phyloP scores from a whole-genome alignment of 2,113 vertebrate genomes.

The Macaca mulatta region DNA sequence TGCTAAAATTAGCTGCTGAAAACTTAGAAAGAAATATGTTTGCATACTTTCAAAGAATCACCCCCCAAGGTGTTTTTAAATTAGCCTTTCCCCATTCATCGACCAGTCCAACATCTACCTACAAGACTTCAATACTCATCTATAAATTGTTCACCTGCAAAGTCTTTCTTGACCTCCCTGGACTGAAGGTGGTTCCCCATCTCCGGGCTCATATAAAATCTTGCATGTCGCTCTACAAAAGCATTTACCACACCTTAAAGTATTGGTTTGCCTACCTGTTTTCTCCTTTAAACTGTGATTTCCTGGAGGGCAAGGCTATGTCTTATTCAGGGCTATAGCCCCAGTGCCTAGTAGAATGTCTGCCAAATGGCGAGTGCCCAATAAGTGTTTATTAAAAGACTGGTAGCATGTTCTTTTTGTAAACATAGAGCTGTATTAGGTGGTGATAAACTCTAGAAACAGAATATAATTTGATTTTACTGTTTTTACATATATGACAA shows the following conservation, averaged over 20 bases:
- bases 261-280: background rate
- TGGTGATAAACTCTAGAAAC: background rate
- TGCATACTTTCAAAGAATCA: conserved; percentile 28
- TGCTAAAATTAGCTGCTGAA: background rate
- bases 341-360: background rate
- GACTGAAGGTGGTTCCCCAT: background rate
- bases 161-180: background rate
- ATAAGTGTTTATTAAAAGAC: background rate
- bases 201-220: background rate
- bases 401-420: background rate
- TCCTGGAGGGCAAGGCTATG: background rate
- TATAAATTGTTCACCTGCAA: background rate
- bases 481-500: background rate
- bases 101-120: background rate
- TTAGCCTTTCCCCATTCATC: background rate
- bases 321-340: background rate
- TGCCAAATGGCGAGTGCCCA: background rate
- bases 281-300: conserved; percentile 33
- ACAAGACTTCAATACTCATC: background rate
- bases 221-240: conserved; percentile 1
- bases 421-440: background rate
- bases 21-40: conserved; percentile 22
- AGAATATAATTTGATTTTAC: background rate
- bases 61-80: conserved; percentile 6
- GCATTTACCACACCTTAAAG: background rate